Evolutionary conservation across 2,797 vertebrate genomes (phyloP).

Genomic region (Takifugu rubripes): DNA sequence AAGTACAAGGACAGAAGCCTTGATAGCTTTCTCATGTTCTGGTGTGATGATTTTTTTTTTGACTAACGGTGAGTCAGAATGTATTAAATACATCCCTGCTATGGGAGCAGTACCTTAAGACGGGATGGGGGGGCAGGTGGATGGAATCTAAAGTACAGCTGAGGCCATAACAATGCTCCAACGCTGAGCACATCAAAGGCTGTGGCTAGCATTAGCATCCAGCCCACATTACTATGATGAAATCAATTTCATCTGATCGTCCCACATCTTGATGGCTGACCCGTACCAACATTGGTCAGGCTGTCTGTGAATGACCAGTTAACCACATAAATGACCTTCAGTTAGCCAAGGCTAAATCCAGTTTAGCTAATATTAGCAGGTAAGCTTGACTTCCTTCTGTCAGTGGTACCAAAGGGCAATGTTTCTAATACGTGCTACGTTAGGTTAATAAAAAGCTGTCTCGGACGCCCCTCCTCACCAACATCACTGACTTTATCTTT

Average conservation of each 20-base stretch:
- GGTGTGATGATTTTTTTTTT: constrained; percentile 34
- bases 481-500: no score
- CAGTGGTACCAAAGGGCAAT: constrained; percentile 3
- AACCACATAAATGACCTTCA: constrained; percentile 21
- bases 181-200: constrained; percentile 58
- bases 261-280: constrained; percentile 19
- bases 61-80: constrained; percentile 34
- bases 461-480: no score
- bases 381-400: constrained; percentile 8
- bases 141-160: constrained; percentile 24
- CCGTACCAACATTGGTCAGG: constrained; percentile 17
- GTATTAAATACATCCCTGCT: constrained; percentile 38
- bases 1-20: constrained; percentile 31
- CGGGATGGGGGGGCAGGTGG: constrained; percentile 12
- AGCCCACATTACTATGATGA: constrained; percentile 21
- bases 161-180: constrained; percentile 47
- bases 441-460: no score
- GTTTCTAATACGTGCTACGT: no score
- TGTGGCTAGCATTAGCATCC: constrained; percentile 21
- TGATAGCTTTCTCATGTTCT: constrained; percentile 60
- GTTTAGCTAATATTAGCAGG: constrained; percentile 14
- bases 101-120: constrained; percentile 15
- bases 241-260: constrained; percentile 24
- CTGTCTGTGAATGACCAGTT: no score
- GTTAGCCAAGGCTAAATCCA: constrained; percentile 9